These are phyloP conservation scores for Brachypodius melanocephalos DNA, from an alignment of 2,113 vertebrate genomes.

Conservation along the genomic window DNA sequence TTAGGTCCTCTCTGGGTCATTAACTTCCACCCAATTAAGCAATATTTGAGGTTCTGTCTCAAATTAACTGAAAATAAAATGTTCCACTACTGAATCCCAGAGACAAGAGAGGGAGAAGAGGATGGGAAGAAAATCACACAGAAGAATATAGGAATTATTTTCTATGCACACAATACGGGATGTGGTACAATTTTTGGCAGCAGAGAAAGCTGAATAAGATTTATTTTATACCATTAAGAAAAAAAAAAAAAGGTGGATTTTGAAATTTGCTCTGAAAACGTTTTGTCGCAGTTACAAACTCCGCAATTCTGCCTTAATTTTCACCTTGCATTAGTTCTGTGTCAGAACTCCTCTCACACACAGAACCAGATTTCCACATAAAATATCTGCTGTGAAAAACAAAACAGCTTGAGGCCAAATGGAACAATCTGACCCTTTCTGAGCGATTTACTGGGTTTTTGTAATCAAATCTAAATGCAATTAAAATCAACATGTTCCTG, in stretches of 20 bases:
- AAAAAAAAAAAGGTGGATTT: background rate
- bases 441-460: background rate
- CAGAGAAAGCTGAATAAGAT: background rate
- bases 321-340: background rate
- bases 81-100: background rate
- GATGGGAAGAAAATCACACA: accelerated
- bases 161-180: background rate
- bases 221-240: background rate
- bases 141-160: background rate
- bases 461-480: background rate
- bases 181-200: background rate
- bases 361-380: background rate
- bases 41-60: background rate
- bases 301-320: background rate
- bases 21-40: background rate
- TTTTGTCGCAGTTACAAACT: background rate
- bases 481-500: constrained; percentile 5
- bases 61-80: background rate
- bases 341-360: background rate
- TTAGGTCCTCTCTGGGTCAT: background rate
- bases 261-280: background rate
- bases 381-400: background rate
- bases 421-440: background rate
- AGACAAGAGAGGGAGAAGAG: background rate
- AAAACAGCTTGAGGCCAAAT: background rate